Evolutionary conservation across 2,113 vertebrate genomes (phyloP).

Genomic region (Leucopsar rothschildi): DNA sequence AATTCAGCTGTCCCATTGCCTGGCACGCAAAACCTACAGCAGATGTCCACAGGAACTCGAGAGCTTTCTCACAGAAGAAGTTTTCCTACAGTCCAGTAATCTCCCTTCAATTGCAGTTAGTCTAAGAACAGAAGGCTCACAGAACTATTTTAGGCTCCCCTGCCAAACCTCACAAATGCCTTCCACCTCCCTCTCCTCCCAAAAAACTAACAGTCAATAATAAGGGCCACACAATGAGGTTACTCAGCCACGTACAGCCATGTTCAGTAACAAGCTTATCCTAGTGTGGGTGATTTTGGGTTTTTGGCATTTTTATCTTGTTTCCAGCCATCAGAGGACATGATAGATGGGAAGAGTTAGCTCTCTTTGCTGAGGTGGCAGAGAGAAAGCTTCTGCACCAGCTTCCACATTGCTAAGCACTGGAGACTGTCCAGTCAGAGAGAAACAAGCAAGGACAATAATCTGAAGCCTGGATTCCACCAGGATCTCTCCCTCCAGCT

Average conservation of each 20-base stretch:
- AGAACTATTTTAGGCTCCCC: background rate
- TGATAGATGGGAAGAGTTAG: background rate
- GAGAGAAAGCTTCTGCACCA: background rate
- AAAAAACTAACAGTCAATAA: background rate
- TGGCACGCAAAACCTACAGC: background rate
- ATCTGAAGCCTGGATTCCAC: background rate
- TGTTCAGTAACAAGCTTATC: background rate
- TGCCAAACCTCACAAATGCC: background rate
- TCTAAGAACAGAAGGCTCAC: rapidly evolving
- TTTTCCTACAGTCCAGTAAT: background rate
- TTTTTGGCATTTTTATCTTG: background rate
- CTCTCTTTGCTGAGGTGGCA: background rate
- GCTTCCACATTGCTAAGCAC: background rate
- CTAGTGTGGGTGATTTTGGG: background rate
- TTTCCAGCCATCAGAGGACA: background rate
- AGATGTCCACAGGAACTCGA: background rate
- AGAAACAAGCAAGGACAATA: background rate
- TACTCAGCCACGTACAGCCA: background rate
- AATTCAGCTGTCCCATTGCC: no score
- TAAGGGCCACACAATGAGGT: background rate
- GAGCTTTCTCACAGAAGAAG: background rate
- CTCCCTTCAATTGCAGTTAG: background rate
- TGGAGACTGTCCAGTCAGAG: background rate
- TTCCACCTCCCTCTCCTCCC: background rate
- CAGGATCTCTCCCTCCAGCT: background rate